Evolutionary conservation across 2,113 vertebrate species (phyloP), one percentile per base, ranked within the genome.

Genomic region (Marcusenius ussheri): DNA sequence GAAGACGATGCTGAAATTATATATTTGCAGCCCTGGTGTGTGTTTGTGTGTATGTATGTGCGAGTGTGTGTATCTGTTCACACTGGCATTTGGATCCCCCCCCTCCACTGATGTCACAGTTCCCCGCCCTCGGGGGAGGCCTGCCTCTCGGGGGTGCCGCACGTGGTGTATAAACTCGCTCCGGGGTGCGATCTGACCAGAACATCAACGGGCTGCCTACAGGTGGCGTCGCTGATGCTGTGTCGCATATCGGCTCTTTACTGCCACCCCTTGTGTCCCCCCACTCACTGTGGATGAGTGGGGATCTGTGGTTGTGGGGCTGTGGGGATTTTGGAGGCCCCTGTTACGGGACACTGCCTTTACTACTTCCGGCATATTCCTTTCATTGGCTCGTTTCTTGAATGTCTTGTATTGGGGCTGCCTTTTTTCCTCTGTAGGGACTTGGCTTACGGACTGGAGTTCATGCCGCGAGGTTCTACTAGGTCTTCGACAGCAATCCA

Each of bases 1-100:
- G n/a, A 11, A 31, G 62, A 31, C 27, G 3, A 27, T 70, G 62
- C n/a, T 13, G 3, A 31, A 70, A 70, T 70, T 1, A 70, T 70
- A 15, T 70, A 70, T 70, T 70, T 70, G n/a, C 62, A 70, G 62
- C 27, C 10, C 62, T 70, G n/a, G 31, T 89, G 88, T 89, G 24
- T 89, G 47, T 80, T 35, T 89, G 51, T 86, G 47, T 89, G 53
- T n/a, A 42, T 83, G n/a, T 90, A n/a, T 66, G 87, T 88, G 56
- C n/a, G 35, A 17, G 17, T 13, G 39, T 83, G 39, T 24, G 77
- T 45, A 11, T 21, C 4, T 83, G 45, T 27, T 49, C 84, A 49
- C 47, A 86, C 46, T 27, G n/a, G 24, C 83, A 10, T 49, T 86
- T 5, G 83, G 19, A 27, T 47, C 46, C 17, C 21, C 21, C 50